Conservation (phyloP, 1,140 invertebrate species). For the Tetramorium alpestre region DNA sequence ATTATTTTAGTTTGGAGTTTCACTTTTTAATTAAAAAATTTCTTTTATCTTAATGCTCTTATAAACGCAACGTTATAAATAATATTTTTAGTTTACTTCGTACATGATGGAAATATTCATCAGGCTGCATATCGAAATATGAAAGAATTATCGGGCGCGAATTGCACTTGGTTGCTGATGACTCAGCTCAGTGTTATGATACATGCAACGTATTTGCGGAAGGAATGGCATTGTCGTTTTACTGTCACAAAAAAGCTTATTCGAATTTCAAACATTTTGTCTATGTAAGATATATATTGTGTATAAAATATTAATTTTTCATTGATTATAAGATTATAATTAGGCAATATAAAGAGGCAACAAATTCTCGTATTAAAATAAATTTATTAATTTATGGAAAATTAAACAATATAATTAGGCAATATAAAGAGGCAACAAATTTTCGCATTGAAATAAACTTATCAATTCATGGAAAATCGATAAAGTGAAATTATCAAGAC, state of each 20-base stretch:
- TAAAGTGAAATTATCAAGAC: neutral
- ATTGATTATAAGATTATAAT: neutral
- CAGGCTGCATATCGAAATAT: neutral
- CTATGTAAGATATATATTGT: neutral
- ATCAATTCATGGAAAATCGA: neutral
- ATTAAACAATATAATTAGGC: neutral
- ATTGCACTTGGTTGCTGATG: neutral
- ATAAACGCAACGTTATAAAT: neutral
- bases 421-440: neutral
- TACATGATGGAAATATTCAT: conserved; percentile 7
- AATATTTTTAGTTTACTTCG: neutral
- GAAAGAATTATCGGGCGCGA: conserved; percentile 16
- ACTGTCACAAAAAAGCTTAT: neutral
- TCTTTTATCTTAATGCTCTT: neutral
- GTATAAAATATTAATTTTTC: neutral
- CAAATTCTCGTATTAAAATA: neutral
- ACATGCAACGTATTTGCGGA: neutral
- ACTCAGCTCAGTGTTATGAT: conserved; percentile 26
- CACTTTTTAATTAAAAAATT: neutral
- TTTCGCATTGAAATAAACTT: neutral
- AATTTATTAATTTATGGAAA: neutral
- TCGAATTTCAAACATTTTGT: neutral
- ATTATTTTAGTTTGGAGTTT: neutral
- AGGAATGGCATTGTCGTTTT: conserved; percentile 12
- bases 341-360: neutral